Conservation (phyloP, 2,113 vertebrate genomes). For the Melanotaenia duboulayi region DNA sequence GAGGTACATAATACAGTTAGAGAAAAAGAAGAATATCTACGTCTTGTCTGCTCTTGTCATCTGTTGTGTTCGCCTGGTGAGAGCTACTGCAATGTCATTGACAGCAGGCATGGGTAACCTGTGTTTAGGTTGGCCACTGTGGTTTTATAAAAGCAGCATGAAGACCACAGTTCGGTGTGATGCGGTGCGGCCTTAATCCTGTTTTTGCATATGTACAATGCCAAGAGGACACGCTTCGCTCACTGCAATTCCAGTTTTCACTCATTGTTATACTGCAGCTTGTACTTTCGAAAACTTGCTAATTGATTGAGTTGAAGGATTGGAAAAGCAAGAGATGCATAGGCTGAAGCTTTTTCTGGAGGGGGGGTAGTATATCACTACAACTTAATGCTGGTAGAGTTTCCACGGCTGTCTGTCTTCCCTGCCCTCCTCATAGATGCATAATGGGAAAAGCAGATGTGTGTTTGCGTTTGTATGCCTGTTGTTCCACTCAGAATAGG, state of each 20-base stretch:
- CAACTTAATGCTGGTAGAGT: conserved; percentile 38
- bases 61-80: conserved; percentile 4
- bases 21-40: background rate
- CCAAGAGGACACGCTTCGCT: background rate
- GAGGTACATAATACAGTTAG: no score
- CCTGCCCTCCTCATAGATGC: conserved; percentile 30
- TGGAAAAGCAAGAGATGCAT: conserved; percentile 2
- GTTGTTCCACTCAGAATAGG: conserved; percentile 52
- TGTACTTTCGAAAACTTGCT: conserved; percentile 7
- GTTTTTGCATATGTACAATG: conserved; percentile 7
- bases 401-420: conserved; percentile 68
- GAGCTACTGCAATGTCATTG: conserved; percentile 5
- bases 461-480: conserved; percentile 36
- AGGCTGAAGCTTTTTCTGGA: no score
- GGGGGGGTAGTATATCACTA: background rate
- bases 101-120: conserved; percentile 47
- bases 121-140: conserved; percentile 59
- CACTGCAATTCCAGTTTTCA: background rate
- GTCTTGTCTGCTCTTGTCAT: conserved; percentile 4
- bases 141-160: conserved; percentile 50
- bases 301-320: conserved; percentile 24
- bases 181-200: conserved; percentile 21
- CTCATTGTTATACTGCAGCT: background rate
- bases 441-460: conserved; percentile 66
- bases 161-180: conserved; percentile 39